These are phyloP conservation scores for Silvanus unidentatus DNA, from an alignment of 2,888 invertebrate species.

Conservation along the genomic window DNA sequence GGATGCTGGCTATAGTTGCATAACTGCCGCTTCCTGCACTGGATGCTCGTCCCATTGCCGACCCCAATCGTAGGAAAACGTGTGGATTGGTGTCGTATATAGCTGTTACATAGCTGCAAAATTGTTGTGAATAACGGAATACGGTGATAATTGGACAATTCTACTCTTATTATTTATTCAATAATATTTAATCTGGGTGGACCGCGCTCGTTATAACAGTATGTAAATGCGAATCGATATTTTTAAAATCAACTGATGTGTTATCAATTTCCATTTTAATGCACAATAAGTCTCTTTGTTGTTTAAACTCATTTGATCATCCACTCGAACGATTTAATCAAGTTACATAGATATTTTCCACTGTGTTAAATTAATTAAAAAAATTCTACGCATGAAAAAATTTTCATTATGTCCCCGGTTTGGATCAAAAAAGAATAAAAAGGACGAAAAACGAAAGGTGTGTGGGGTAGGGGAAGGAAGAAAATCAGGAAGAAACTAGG, in stretches of 20 bases:
- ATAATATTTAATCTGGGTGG: no score
- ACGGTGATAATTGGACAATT: no score
- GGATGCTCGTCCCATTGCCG: slow-evolving; percentile 60
- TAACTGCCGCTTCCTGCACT: slow-evolving; percentile 74
- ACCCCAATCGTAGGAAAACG: slow-evolving; percentile 69
- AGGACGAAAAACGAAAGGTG: no score
- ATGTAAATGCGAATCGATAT: neutral
- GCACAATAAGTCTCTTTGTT: slow-evolving; percentile 5
- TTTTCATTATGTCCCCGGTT: no score
- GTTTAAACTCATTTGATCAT: slow-evolving; percentile 4
- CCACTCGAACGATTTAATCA: slow-evolving; percentile 2
- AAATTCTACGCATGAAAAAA: neutral
- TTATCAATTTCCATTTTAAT: neutral
- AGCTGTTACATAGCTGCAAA: slow-evolving; percentile 64
- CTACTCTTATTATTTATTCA: no score
- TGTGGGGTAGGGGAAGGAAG: no score
- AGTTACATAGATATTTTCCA: neutral
- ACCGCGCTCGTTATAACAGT: neutral
- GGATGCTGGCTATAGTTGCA: slow-evolving; percentile 77
- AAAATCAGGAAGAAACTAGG: no score
- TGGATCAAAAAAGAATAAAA: no score
- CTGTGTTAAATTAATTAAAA: slow-evolving; percentile 1
- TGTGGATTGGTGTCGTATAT: slow-evolving; percentile 72
- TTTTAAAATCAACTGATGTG: slow-evolving; percentile 2
- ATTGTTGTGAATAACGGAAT: neutral